A percentile compares a stretch with the other conserved stretches of the same genome.
Evolutionary conservation across 1,140 invertebrate species (phyloP).

Genomic region (Philopotamus ludificatus): DNA sequence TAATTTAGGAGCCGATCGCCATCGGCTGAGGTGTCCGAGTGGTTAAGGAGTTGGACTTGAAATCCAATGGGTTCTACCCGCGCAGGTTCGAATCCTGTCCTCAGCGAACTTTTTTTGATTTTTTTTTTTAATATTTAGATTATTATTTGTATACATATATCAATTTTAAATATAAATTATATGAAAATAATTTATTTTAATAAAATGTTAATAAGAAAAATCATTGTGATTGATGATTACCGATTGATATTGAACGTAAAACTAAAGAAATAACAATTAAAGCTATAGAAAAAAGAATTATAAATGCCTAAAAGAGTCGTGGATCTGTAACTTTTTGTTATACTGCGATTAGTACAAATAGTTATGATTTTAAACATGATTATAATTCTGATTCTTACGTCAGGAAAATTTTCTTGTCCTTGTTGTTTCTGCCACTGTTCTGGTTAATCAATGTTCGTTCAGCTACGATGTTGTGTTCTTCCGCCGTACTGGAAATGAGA

Average conservation of each 20-base stretch:
- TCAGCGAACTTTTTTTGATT: constrained; percentile 60
- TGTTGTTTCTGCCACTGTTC: constrained; percentile 80
- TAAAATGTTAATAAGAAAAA: no score
- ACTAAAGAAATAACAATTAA: no score
- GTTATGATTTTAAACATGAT: no score
- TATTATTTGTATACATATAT: not conserved
- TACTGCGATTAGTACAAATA: no score
- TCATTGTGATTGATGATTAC: no score
- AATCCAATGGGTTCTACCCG: constrained; percentile 80
- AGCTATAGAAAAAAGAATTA: no score
- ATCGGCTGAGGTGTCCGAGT: constrained; percentile 65
- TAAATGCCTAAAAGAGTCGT: no score
- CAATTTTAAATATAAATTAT: constrained; percentile 4
- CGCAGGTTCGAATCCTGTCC: constrained; percentile 82
- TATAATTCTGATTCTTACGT: constrained; percentile 63
- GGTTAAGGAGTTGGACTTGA: constrained; percentile 80
- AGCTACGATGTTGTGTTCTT: constrained; percentile 53
- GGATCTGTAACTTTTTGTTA: no score
- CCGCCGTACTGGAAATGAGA: not conserved
- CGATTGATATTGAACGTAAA: no score
- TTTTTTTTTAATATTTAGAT: not conserved
- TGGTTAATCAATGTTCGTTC: constrained; percentile 75
- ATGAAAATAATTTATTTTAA: not conserved
- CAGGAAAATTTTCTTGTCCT: constrained; percentile 83
- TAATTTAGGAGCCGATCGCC: no score